phyloP scores from a whole-genome alignment of 35 echinoderm and acorn worm genomes.

The Diadema setosum region DNA sequence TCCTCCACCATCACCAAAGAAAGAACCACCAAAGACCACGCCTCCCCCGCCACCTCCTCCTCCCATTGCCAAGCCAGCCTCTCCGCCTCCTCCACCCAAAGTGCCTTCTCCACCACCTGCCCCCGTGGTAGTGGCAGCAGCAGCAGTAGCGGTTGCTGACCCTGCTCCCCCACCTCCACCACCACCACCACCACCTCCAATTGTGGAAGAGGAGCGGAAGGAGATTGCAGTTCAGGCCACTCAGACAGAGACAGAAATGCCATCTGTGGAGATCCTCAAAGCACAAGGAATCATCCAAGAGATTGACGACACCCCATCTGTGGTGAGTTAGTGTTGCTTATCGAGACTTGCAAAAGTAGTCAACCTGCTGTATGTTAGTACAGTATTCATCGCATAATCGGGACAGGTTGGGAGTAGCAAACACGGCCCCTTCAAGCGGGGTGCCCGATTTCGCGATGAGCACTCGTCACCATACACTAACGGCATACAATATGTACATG shows the following conservation, averaged over 20 bases:
- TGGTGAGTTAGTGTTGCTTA: not conserved
- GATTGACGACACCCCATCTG: not conserved
- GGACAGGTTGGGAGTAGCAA: too few species aligned
- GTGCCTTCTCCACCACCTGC: not conserved
- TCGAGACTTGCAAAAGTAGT: too few species aligned
- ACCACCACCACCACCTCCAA: conserved; percentile 19
- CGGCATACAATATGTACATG: too few species aligned
- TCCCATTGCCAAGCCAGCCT: not conserved
- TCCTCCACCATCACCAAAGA: not conserved
- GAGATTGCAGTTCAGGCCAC: not conserved
- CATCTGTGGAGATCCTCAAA: not conserved
- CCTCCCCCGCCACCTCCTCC: not conserved
- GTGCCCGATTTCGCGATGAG: too few species aligned
- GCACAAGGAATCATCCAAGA: conserved; percentile 17
- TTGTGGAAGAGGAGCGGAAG: not conserved
- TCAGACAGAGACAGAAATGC: not conserved
- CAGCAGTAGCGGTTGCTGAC: not conserved
- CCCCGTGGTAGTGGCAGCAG: not conserved
- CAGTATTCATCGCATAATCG: too few species aligned
- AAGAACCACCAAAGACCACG: not conserved
- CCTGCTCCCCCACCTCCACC: conserved; percentile 19
- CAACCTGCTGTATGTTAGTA: too few species aligned
- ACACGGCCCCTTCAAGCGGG: too few species aligned
- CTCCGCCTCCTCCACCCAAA: not conserved
- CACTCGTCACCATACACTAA: too few species aligned